Conservation (phyloP, 2,888 invertebrate genomes). For the Pachydiplax longipennis region DNA sequence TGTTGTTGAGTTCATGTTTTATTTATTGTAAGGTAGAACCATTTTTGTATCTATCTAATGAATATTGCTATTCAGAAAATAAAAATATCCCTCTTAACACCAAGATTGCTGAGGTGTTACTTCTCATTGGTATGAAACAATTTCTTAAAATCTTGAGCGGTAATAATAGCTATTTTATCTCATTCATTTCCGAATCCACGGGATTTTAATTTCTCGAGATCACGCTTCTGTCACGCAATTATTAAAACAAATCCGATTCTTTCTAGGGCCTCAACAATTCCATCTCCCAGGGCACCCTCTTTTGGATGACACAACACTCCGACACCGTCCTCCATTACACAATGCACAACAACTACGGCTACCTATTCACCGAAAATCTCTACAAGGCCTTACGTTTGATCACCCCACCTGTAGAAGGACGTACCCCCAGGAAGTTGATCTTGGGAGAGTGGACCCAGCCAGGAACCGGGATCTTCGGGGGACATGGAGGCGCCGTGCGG, state of each 20-base stretch:
- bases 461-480: neutral
- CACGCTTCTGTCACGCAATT: too few species aligned
- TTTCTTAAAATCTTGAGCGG: too few species aligned
- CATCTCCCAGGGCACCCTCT: constrained; percentile 61
- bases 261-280: constrained; percentile 58
- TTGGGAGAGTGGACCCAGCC: constrained; percentile 17
- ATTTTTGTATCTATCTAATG: too few species aligned
- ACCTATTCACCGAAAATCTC: constrained; percentile 58
- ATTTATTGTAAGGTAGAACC: too few species aligned
- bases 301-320: constrained; percentile 61
- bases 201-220: too few species aligned
- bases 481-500: neutral
- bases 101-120: too few species aligned
- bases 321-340: constrained; percentile 58
- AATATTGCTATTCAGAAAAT: too few species aligned
- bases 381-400: constrained; percentile 51
- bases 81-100: too few species aligned
- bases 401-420: neutral
- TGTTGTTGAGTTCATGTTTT: too few species aligned
- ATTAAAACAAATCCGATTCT: neutral
- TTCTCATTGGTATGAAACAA: too few species aligned
- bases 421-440: neutral
- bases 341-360: constrained; percentile 68
- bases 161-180: too few species aligned
- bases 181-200: too few species aligned